Evolutionary conservation across 2,888 invertebrate species (phyloP).

Genomic region (Aquatica leii): DNA sequence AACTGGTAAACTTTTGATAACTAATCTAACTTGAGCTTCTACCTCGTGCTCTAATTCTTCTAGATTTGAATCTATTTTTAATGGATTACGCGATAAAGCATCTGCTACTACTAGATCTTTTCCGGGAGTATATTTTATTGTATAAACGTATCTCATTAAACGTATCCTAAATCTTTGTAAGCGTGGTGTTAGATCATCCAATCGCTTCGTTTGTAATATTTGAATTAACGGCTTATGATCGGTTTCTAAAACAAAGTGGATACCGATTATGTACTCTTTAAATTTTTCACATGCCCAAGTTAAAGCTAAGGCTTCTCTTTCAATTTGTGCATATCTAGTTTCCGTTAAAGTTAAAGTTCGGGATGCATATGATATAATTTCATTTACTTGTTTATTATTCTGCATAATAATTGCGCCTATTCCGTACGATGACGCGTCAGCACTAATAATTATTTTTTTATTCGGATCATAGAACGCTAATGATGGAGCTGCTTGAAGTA

Average conservation of each 20-base stretch:
- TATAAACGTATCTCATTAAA: conserved; percentile 29
- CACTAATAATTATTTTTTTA: neutral
- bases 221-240: conserved; percentile 22
- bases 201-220: conserved; percentile 47
- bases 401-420: neutral
- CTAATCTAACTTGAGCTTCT: no score
- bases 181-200: conserved; percentile 47
- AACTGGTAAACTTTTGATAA: no score
- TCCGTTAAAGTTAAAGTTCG: neutral
- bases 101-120: conserved; percentile 19
- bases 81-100: neutral
- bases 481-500: neutral
- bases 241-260: neutral
- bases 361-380: neutral
- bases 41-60: no score
- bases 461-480: neutral
- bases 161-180: conserved; percentile 34
- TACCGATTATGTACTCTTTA: neutral
- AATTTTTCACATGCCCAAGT: conserved; percentile 5
- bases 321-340: neutral
- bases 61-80: no score
- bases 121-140: neutral
- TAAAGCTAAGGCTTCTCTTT: neutral
- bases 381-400: neutral
- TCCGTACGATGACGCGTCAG: neutral